Conservation (phyloP, 2,113 vertebrate species). For the Aix galericulata region DNA sequence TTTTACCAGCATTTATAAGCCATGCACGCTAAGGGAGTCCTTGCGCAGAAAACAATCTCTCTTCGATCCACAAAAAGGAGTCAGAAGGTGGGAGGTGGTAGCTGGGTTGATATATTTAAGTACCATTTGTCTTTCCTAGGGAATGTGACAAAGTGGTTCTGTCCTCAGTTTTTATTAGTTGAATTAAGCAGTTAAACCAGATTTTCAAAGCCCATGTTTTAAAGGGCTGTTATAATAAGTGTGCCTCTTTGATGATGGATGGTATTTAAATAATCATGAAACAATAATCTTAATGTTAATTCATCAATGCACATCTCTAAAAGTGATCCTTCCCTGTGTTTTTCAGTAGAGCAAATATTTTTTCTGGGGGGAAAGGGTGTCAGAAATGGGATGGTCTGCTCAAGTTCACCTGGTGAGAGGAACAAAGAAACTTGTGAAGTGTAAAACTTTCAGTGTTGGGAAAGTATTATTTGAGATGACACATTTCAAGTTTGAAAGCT, state of each 20-base stretch:
- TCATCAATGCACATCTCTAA: not conserved
- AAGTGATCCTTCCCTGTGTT: not conserved
- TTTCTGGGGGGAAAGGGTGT: accelerated
- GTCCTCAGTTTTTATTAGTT: not conserved
- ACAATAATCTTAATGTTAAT: not conserved
- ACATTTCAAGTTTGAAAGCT: not conserved
- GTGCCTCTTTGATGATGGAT: not conserved
- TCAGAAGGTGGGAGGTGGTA: not conserved
- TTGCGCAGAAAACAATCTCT: not conserved
- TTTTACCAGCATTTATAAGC: not conserved
- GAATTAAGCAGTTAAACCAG: not conserved
- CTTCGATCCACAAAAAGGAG: not conserved
- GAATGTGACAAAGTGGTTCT: not conserved
- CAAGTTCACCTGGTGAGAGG: not conserved
- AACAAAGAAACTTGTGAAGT: not conserved
- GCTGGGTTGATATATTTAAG: not conserved
- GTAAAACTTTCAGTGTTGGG: not conserved
- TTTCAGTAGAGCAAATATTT: not conserved
- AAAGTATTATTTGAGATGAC: not conserved
- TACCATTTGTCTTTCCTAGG: not conserved
- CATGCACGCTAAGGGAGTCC: not conserved
- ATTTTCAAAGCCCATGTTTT: not conserved
- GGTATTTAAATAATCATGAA: not conserved
- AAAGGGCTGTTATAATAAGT: not conserved
- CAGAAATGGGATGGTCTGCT: not conserved